phyloP scores from a whole-genome alignment of 2,113 vertebrate genomes.

The Podilymbus podiceps region DNA sequence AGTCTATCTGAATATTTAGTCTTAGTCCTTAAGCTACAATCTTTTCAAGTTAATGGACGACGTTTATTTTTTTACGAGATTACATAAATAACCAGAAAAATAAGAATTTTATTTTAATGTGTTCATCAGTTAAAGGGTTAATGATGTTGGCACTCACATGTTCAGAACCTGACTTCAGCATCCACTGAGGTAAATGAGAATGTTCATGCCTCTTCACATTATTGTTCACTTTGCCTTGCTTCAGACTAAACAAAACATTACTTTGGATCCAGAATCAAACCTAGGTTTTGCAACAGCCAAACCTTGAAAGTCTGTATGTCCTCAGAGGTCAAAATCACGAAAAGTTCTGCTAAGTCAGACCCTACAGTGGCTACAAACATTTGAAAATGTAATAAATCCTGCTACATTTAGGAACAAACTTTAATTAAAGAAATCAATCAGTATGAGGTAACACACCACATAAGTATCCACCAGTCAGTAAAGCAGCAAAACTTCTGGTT shows the following conservation, averaged over 20 bases:
- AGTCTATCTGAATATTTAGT: background rate
- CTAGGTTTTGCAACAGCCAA: background rate
- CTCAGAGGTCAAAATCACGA: background rate
- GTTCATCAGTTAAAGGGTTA: background rate
- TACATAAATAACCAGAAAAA: background rate
- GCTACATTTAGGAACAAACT: background rate
- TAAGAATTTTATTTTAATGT: background rate
- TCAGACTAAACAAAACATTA: background rate
- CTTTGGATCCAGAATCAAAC: background rate
- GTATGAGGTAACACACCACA: background rate
- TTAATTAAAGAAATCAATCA: background rate
- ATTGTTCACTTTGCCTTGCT: background rate
- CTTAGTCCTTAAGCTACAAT: background rate
- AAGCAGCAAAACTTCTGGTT: background rate
- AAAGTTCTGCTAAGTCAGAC: background rate
- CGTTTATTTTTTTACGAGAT: background rate
- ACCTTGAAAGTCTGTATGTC: background rate
- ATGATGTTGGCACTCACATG: background rate
- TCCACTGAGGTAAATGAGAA: background rate
- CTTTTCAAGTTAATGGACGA: background rate
- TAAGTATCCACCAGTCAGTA: background rate
- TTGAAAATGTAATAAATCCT: background rate
- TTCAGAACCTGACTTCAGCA: background rate
- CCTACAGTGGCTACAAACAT: background rate
- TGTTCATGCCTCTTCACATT: background rate